Evolutionary conservation across 2,797 vertebrate species (phyloP).

Genomic region (Pipistrellus nathusii): DNA sequence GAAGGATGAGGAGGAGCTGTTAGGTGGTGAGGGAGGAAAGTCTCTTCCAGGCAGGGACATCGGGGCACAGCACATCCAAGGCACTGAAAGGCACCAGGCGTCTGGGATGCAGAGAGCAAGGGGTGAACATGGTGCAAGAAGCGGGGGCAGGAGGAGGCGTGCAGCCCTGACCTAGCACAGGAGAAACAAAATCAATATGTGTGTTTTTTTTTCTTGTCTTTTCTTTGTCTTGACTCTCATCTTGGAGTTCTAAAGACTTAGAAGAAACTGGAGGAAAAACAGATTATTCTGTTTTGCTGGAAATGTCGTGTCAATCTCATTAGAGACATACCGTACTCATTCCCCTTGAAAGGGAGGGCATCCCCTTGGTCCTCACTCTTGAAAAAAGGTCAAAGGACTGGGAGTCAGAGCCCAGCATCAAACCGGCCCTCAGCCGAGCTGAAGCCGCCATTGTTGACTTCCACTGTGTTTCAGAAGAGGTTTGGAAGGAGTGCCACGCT

Average conservation of each 20-base stretch:
- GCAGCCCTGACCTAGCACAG: neutral
- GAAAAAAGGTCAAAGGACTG: neutral
- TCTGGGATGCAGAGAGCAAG: neutral
- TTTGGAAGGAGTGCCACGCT: neutral
- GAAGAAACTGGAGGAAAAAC: neutral
- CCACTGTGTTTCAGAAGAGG: neutral
- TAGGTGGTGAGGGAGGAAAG: neutral
- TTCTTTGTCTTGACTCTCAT: neutral
- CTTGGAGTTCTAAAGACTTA: slow-evolving; percentile 14
- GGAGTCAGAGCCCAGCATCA: neutral
- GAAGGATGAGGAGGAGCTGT: neutral
- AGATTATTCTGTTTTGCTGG: neutral
- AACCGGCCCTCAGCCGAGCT: neutral
- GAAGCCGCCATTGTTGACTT: neutral
- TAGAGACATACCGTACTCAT: rapidly evolving
- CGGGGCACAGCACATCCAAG: neutral
- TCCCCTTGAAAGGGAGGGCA: neutral
- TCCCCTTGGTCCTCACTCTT: neutral
- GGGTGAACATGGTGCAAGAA: neutral
- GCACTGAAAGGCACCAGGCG: neutral
- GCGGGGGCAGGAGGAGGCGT: neutral
- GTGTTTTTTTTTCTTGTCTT: neutral
- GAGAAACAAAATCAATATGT: neutral
- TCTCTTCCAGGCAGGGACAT: neutral
- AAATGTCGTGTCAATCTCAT: neutral